Evolutionary conservation across 2,113 vertebrate genomes (phyloP), one percentile per base, ranked within the genome.

Genomic region (Oxyura jamaicensis): DNA sequence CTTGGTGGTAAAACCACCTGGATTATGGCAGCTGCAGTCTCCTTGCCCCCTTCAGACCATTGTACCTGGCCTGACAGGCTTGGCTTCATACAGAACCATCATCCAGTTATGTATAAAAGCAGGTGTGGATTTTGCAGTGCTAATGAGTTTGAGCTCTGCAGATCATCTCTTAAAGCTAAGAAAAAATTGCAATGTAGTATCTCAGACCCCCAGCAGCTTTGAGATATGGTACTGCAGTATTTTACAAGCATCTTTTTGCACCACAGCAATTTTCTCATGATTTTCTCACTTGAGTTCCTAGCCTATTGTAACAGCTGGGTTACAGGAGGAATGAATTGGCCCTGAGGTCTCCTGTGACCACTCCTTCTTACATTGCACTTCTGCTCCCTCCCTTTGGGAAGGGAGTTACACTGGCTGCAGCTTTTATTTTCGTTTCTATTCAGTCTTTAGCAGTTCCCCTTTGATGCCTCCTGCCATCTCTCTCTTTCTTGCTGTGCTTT

Each of bases 381-480:
- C 66, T 93, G 91, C 79, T 71, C 86, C 62, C 77, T 95, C 86
- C 55, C 76, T 91, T 96, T 93, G 87, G 73, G 94, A 88, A 91
- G 58, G 67, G 88, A 95, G 76, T 94, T 90, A 88, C 55, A 55
- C 86, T 76, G 91, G 87, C 77, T 93, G 88, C 74, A 93, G 95
- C 88, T 96, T 96, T 96, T 94, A 92, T 97, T 94, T 97, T 91
- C 83, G 73, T 96, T 95, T 80, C 88, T 84, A 88, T 96, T 95
- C 95, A 95, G 62, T 91, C 62, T 81, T 94, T 56, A 88, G 83
- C 93, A 89, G 85, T 25, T 86, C 52, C 86, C 44, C 86, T 97
- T 97, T 95, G 95, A 96, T 97, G 96, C 78, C 68, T 84, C 79
- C 82, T 95, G 91, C 96, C 84, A 76, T 84, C 75, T 75, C 71